Evolutionary conservation across 1,140 invertebrate genomes (phyloP), one percentile per base, ranked within the genome.

Genomic region (Cryptotermes secundus): DNA sequence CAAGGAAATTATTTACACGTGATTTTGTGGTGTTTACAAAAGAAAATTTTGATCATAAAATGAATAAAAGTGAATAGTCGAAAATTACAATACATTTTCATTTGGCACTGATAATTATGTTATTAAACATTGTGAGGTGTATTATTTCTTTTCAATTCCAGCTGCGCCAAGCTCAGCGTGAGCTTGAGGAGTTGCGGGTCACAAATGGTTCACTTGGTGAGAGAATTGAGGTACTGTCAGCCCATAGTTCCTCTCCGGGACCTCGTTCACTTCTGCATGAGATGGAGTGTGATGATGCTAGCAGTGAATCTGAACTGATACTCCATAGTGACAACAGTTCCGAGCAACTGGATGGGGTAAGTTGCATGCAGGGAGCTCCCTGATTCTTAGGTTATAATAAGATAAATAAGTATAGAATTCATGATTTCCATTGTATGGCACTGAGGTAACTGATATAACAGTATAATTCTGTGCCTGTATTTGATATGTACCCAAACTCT

Each of bases 171-270:
- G 91, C 91, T 81, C 89, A 92, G 42, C 90, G 90, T 38, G 92
- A 93, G 84, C 89, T 93, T 1, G 93, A 93, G 26, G 92, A 94
- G 84, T 89, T 94, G 85, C 90, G 95, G 65, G 91, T 93, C 86
- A 92, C 89, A 22, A 92, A 91, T 84, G 86, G 87, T 35, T 88
- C 88, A 34, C 87, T 92, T 3, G 88, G 89, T 35, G 89, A 90
- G 80, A 88, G 90, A 65, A 84, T 92, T 31, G 90, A 91, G 82
- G 85, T 89, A 22, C 82, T 91, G 16, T 79, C 85, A 88, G 65
- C 49, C 84, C 31, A 83, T 85, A 36, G 83, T 82, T 87, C 85
- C 80, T 86, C 85, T 65, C 86, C 85, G 81, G 90, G 87, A 36
- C 89, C 91, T 83, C 89, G 90, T 16, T 92, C 91, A 22, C 88